phyloP scores from a whole-genome alignment of 53 echinoderm and acorn worm genomes.

The Zoroaster sp. region DNA sequence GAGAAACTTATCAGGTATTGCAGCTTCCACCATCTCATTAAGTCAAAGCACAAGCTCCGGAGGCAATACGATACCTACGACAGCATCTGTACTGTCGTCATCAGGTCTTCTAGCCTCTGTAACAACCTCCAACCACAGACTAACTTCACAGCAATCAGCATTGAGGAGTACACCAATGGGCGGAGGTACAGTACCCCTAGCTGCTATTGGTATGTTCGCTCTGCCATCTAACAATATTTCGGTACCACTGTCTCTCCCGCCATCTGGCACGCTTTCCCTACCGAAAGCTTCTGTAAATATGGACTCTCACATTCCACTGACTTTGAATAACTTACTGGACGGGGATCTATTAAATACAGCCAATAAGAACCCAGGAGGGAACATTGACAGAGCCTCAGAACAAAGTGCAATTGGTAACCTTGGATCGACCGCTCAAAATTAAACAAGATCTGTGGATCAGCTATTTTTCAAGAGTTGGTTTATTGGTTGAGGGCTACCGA shows the following conservation, averaged over 20 bases:
- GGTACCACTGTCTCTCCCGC: not conserved
- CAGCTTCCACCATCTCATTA: not conserved
- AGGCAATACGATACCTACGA: not conserved
- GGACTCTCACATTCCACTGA: conserved; percentile 30
- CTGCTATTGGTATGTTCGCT: conserved; percentile 24
- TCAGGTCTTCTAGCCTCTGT: not conserved
- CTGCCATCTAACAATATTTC: not conserved
- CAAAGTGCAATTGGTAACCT: conserved; percentile 40
- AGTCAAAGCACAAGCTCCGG: not conserved
- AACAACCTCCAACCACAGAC: not conserved
- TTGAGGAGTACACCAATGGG: not conserved
- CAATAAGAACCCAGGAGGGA: not conserved
- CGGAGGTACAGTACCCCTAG: conserved; percentile 16
- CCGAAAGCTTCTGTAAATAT: not conserved
- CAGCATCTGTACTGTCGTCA: conserved; percentile 2
- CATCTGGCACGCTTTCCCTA: not conserved
- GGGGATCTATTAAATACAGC: not conserved
- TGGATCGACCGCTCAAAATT: not conserved
- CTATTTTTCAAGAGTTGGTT: not conserved
- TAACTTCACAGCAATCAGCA: not conserved
- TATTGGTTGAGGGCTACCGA: not conserved
- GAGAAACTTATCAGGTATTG: not conserved
- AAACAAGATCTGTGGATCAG: not conserved
- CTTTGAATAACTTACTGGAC: conserved; percentile 28
- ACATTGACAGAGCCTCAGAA: not conserved